Conservation (phyloP, 2,888 invertebrate species). For the Coleophora flavipennella region DNA sequence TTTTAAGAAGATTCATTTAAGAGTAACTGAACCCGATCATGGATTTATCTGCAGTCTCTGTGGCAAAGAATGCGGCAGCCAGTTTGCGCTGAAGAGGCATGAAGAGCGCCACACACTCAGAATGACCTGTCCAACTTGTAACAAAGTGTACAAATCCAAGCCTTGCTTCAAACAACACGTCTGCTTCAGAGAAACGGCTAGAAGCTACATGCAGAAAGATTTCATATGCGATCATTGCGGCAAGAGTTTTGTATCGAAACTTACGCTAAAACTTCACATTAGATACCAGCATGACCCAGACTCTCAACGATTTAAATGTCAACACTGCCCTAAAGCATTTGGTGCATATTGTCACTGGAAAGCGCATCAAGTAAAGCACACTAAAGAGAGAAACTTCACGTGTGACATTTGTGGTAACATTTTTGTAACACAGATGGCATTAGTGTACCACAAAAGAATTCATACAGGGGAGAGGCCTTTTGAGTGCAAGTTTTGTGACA, state of each 20-base stretch:
- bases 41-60: conserved; percentile 1
- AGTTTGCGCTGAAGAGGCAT: conserved; percentile 11
- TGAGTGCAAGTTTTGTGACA: conserved; percentile 13
- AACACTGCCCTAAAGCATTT: conserved; percentile 16
- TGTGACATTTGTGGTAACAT: conserved; percentile 17
- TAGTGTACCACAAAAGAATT: conserved; percentile 15
- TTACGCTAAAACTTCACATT: conserved; percentile 12
- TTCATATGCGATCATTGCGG: conserved; percentile 14
- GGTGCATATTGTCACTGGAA: conserved; percentile 11
- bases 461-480: conserved; percentile 20
- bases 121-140: conserved; percentile 12
- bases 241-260: conserved; percentile 12
- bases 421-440: conserved; percentile 16
- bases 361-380: conserved; percentile 17
- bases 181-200: conserved; percentile 8
- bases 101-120: conserved; percentile 10
- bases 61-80: conserved; percentile 15
- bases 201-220: conserved; percentile 2
- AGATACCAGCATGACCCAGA: conserved; percentile 9
- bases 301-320: conserved; percentile 4
- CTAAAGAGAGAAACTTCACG: conserved; percentile 16
- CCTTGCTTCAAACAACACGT: conserved; percentile 11
- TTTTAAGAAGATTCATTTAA: no score
- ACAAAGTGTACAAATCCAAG: conserved; percentile 11
- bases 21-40: no score